A percentile compares a stretch with the other conserved stretches of the same genome.
These are phyloP conservation scores for Aradophagus sp. DNA, from an alignment of 1,140 invertebrate species.

Conservation along the genomic window DNA sequence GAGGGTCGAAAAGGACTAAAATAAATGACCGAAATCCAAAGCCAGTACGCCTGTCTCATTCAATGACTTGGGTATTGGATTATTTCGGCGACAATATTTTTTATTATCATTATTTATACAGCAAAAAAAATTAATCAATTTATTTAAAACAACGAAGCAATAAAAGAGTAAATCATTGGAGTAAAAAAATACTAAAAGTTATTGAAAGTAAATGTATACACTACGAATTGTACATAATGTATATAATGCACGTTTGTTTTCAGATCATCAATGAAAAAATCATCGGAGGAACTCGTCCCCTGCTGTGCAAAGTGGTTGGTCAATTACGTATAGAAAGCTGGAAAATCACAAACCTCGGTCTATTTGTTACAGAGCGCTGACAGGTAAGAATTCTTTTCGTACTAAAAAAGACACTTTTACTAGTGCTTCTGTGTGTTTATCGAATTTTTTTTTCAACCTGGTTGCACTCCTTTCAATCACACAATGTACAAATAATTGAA, in stretches of 20 bases:
- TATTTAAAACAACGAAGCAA: too few species aligned
- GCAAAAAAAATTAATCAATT: too few species aligned
- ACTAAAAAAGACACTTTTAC: slow-evolving; percentile 24
- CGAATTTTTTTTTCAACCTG: slow-evolving; percentile 3
- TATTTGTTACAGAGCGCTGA: slow-evolving; percentile 33
- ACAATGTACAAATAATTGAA: neutral
- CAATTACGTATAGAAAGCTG: slow-evolving; percentile 37
- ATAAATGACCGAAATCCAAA: slow-evolving; percentile 35
- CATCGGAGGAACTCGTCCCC: too few species aligned
- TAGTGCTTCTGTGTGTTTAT: slow-evolving; percentile 8
- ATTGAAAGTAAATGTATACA: too few species aligned
- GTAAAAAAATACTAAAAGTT: too few species aligned
- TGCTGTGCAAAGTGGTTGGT: too few species aligned
- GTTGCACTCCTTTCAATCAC: slow-evolving; percentile 8
- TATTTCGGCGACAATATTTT: slow-evolving; percentile 32
- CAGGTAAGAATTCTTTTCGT: slow-evolving; percentile 33
- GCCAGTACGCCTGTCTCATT: slow-evolving; percentile 26
- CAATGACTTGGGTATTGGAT: slow-evolving; percentile 26
- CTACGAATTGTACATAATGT: too few species aligned
- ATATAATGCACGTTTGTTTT: too few species aligned
- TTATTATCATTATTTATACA: too few species aligned
- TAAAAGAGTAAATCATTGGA: too few species aligned
- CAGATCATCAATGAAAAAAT: too few species aligned
- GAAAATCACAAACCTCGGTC: slow-evolving; percentile 28
- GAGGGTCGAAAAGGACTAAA: slow-evolving; percentile 43